Conservation (phyloP, 2,797 vertebrate genomes). For the Chromobotia macracanthus region DNA sequence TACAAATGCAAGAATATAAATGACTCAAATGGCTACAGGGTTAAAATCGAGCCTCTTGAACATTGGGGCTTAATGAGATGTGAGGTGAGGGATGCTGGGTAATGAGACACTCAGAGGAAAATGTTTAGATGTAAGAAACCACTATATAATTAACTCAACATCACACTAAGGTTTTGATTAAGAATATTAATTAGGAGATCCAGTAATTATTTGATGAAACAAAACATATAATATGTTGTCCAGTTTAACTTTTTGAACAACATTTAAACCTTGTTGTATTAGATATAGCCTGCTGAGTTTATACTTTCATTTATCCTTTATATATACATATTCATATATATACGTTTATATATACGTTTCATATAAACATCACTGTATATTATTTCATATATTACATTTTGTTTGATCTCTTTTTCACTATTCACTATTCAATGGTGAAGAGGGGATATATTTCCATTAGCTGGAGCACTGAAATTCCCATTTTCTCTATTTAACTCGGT, state of each 20-base stretch:
- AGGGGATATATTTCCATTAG: too few relatives aligned
- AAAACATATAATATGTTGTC: background rate
- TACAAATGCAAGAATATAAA: background rate
- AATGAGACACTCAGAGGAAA: background rate
- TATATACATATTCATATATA: background rate
- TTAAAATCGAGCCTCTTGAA: background rate
- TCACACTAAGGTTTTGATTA: background rate
- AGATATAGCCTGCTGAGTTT: background rate
- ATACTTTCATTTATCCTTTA: too few relatives aligned
- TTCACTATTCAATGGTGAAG: too few relatives aligned
- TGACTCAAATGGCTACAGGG: constrained; percentile 5
- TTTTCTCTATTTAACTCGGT: too few relatives aligned
- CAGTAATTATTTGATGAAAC: background rate
- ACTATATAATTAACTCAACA: background rate
- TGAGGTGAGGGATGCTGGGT: background rate
- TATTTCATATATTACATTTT: too few relatives aligned
- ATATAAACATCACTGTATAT: background rate
- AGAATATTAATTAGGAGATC: background rate
- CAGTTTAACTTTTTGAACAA: background rate
- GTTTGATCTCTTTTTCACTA: too few relatives aligned
- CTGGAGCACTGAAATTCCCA: too few relatives aligned
- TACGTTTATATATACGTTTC: background rate
- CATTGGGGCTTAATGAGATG: constrained; percentile 2
- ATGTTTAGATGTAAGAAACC: background rate
- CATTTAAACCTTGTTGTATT: background rate